Evolutionary conservation across 2,888 invertebrate species (phyloP), one percentile per base, ranked within the genome.

Genomic region (Hymenopus coronatus): DNA sequence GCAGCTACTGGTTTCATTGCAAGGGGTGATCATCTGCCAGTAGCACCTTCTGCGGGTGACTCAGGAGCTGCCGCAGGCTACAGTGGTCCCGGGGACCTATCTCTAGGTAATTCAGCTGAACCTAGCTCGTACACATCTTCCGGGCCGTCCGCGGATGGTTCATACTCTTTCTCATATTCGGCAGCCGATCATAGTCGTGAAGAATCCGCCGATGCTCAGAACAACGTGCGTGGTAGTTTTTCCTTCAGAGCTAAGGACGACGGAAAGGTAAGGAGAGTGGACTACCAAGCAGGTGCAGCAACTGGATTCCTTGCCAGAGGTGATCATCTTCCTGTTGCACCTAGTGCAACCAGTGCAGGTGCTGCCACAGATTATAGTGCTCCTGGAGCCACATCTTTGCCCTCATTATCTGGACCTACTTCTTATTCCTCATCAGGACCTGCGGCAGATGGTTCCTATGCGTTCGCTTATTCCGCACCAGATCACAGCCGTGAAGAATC

Each of bases 161-260:
- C 92, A 0, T 92, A 91, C 85, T 92, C 91, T 30, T 93, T 93
- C 88, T 91, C 92, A 81, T 92, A 92, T 82, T 91, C 91, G 84
- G 92, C 93, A 3, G 92, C 91, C 87, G 92, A 92, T 90, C 92
- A 92, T 88, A 90, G 92, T n/a, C 92, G 93, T 70, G 91, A 92
- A n/a, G 93, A 93, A 91, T 91, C 92, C 84, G 91, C 92, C 70
- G 93, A 93, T 91, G 91, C 91, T 20, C 89, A 91, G 25, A 93
- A 93, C 82, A 92, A 92, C 90, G 92, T 91, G 1, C 88, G 82
- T 27, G 91, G 91, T 0, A 90, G 89, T 82, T 91, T 90, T 89
- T 90, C 91, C 14, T 92, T 91, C 88, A 89, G 90, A 46, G 91
- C 91, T 20, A 90, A 90, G 14, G 91, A 92, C 88, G 91, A 91